These are phyloP conservation scores for Conus betulinus DNA, from an alignment of 1,140 invertebrate species.

Conservation along the genomic window DNA sequence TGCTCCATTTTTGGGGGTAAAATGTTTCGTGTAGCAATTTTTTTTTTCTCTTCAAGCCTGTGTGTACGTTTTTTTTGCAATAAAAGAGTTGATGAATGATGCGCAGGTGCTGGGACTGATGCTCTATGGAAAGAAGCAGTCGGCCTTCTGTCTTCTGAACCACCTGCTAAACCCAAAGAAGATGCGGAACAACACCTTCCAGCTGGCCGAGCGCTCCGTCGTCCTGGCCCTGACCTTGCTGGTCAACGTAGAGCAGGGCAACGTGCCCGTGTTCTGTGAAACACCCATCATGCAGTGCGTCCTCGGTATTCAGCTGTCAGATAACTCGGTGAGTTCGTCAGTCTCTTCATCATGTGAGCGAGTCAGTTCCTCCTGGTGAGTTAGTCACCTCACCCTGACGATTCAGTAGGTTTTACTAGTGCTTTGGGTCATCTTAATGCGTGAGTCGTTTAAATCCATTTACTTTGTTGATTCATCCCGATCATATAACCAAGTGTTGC, in stretches of 20 bases:
- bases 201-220: constrained; percentile 55
- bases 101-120: constrained; percentile 17
- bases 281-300: constrained; percentile 41
- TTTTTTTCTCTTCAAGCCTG: neutral
- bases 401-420: too few relatives aligned
- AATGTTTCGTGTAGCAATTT: too few relatives aligned
- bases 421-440: too few relatives aligned
- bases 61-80: too few relatives aligned
- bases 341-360: too few relatives aligned
- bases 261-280: constrained; percentile 43
- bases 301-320: constrained; percentile 37
- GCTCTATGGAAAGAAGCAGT: constrained; percentile 30
- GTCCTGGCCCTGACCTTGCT: constrained; percentile 51
- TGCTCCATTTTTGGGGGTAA: neutral
- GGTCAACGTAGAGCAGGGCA: constrained; percentile 54
- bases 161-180: constrained; percentile 13
- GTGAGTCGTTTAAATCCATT: too few relatives aligned
- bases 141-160: constrained; percentile 33
- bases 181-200: constrained; percentile 19
- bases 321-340: constrained; percentile 37
- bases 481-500: too few relatives aligned
- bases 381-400: too few relatives aligned
- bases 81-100: too few relatives aligned
- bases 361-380: too few relatives aligned
- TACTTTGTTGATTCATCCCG: too few relatives aligned